These are phyloP conservation scores for Elephas maximus DNA, from an alignment of 2,113 vertebrate genomes.

Conservation along the genomic window DNA sequence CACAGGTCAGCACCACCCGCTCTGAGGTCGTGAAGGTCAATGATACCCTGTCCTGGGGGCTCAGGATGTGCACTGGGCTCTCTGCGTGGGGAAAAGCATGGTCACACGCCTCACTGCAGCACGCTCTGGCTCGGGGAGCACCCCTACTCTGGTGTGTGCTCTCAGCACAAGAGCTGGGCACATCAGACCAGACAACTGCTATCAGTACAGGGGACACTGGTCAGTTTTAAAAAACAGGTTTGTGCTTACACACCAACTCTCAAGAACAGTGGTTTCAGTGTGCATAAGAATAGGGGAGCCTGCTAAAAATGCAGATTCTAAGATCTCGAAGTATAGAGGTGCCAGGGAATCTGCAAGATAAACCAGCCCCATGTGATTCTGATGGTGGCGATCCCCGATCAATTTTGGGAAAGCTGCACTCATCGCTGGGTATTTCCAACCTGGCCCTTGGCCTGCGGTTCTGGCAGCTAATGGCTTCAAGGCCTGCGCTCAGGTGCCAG, in stretches of 20 bases:
- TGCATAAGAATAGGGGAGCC: neutral
- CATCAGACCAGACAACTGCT: neutral
- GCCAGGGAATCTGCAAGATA: neutral
- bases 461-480: neutral
- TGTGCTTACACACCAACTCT: neutral
- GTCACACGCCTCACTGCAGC: neutral
- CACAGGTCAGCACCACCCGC: constrained; percentile 94
- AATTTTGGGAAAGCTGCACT: neutral
- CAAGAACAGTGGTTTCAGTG: neutral
- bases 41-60: constrained; percentile 89
- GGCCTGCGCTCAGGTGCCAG: neutral
- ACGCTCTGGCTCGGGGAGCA: neutral
- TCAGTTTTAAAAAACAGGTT: neutral
- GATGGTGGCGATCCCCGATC: neutral
- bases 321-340: neutral
- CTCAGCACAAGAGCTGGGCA: neutral
- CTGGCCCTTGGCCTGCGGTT: neutral
- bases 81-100: constrained; percentile 86
- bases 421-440: neutral
- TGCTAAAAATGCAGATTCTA: neutral
- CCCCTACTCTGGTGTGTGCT: neutral
- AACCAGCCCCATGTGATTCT: neutral
- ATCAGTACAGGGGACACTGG: neutral
- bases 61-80: constrained; percentile 92
- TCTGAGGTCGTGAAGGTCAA: constrained; percentile 90